Percentiles rank a stretch among this genome's conserved stretches.
These are phyloP conservation scores for Danaus chrysippus DNA, from an alignment of 2,888 invertebrate genomes.

Conservation along the genomic window DNA sequence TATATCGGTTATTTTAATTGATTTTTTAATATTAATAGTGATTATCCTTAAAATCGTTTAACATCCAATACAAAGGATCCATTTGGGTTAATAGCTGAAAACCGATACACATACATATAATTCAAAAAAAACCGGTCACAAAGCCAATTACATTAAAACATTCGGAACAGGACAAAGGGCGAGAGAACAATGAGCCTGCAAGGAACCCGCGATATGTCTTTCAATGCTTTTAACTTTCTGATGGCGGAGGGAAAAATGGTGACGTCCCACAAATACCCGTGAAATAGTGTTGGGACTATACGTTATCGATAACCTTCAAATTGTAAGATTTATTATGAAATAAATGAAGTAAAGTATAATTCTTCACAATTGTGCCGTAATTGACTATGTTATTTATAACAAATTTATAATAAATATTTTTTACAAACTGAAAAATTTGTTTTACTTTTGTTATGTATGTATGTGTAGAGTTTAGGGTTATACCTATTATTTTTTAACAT, in stretches of 20 bases:
- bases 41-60: not conserved
- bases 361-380: not conserved
- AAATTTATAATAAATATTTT: too few relatives aligned
- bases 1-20: not conserved
- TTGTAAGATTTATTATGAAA: not conserved
- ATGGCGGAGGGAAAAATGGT: constrained; percentile 75
- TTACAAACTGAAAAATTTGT: too few relatives aligned
- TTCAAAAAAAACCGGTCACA: constrained; percentile 57
- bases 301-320: constrained; percentile 24
- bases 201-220: constrained; percentile 77
- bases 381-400: too few relatives aligned
- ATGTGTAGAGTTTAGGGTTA: too few relatives aligned
- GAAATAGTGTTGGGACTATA: constrained; percentile 51
- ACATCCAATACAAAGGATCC: not conserved
- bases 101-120: constrained; percentile 11
- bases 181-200: constrained; percentile 71
- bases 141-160: constrained; percentile 80
- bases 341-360: not conserved
- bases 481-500: too few relatives aligned
- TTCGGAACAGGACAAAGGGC: constrained; percentile 74
- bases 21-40: not conserved
- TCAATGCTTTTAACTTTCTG: constrained; percentile 79
- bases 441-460: too few relatives aligned
- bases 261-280: constrained; percentile 74
- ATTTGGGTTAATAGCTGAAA: constrained; percentile 2